Evolutionary conservation across 2,797 vertebrate species (phyloP), one percentile per base, ranked within the genome.

Genomic region (Rhadinocentrus ornatus): DNA sequence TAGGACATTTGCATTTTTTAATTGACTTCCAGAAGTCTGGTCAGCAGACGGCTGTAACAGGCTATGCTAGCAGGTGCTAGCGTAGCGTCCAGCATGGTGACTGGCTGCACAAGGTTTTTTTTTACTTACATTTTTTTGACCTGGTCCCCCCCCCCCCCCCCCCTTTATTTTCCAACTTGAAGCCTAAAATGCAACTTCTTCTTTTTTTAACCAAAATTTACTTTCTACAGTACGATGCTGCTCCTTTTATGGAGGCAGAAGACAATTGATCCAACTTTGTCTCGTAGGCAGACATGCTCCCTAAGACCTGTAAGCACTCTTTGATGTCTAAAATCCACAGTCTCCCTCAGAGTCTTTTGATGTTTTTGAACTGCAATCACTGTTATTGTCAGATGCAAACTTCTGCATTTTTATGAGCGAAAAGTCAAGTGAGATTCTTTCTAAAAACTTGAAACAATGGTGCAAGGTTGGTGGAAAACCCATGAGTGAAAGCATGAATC

Each of bases 341-440:
- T 29, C 44, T 22, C 8, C 46, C 13, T 62, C 24, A 66, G 60
- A 48, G n/a, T 59, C 24, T 56, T 77, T 68, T 44, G 31, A 67
- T 66, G 31, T 66, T 59, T 27, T 2, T 2, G n/a, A 8, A n/a
- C 31, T 31, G 4, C 16, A 41, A 0, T 59, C 12, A 18, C 31
- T 56, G n/a, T 15, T 24, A 59, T 39, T n/a, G 29, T 66, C 32
- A 34, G 54, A 69, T 37, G 59, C 55, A 64, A 52, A 64, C 24
- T 37, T 39, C 15, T 26, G 7, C n/a, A 54, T 71, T 55, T 31
- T 2, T 67, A 52, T 48, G 5, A 58, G 27, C 7, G 12, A 1
- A 34, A 35, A 10, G 0, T 53, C 7, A 37, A 22, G 13, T 44
- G 46, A 53, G 20, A 61, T 46, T 12, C 62, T 70, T 16, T 37